Base-by-base conservation (phyloP, 1,140 invertebrate genomes). In the Drosophila lini region DNA sequence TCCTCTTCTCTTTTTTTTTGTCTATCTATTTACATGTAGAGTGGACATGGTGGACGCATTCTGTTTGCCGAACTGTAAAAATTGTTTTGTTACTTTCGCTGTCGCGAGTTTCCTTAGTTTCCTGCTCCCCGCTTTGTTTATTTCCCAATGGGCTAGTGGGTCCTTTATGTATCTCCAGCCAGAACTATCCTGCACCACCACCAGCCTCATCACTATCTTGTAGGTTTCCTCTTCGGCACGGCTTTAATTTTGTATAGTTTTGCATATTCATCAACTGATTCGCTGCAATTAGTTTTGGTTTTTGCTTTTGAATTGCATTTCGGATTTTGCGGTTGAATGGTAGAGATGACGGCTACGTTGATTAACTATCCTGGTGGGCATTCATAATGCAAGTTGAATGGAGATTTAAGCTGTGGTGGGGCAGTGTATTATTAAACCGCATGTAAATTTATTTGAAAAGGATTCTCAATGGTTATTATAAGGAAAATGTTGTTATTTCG, bases 211-310 rank as follows among this genome's bases (percentile, higher is more conserved):
- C 19, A 32, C 19, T 67, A 58, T 32, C 52, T 61, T 44, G 56
- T 32, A 38, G 56, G 13, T 55, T 36, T 62, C 38, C 34, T 19
- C 38, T 38, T n/a, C n/a, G 31, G 19, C 36, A 64, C 31, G 44
- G 19, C 65, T 47, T 64, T 53, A 40, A 61, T 83, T 84, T 60
- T 59, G 45, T 75, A 60, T 67, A 80, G 58, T 68, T 80, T 80
- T 77, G 81, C 73, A 80, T 84, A 84, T 84, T 77, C 75, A 73
- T 65, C 73, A 63, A 70, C 44, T 44, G 53, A 70, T 79, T 58
- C 58, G 52, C 31, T 34, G 28, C 74, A 78, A 84, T 85, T 84
- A 59, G 78, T 62, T 78, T 38, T 78, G 73, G 78, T 48, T 61
- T 74, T 55, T 73, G 65, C 61, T 38, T 64, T 79, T 82, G 59